These are phyloP conservation scores for Calephelis perditalis DNA, from an alignment of 2,888 invertebrate species.

Conservation along the genomic window DNA sequence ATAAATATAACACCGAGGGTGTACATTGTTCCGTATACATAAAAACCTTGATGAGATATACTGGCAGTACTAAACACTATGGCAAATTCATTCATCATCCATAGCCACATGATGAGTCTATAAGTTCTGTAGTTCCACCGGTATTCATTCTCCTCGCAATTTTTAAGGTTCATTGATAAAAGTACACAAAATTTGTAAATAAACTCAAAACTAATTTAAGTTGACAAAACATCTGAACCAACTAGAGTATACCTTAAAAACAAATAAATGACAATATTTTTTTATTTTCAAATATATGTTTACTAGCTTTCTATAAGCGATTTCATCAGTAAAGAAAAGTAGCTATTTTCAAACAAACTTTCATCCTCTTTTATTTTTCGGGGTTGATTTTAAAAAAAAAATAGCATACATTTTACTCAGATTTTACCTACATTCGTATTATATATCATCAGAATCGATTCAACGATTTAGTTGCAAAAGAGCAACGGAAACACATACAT, in stretches of 20 bases:
- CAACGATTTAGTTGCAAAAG: no score
- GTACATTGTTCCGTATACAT: constrained; percentile 42
- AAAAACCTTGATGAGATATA: constrained; percentile 53
- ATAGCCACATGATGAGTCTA: constrained; percentile 51
- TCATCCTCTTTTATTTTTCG: no score
- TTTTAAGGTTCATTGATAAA: constrained; percentile 19
- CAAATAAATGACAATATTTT: no score
- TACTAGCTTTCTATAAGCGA: no score
- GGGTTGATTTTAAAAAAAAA: no score
- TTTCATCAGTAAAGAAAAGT: no score
- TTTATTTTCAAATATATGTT: neutral
- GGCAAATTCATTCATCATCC: constrained; percentile 60
- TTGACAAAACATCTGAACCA: neutral
- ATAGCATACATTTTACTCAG: no score
- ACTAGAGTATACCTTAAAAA: neutral
- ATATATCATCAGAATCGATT: no score
- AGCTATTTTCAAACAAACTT: no score
- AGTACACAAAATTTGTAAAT: neutral
- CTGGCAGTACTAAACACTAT: constrained; percentile 44
- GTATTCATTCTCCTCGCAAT: constrained; percentile 36
- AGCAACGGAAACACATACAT: no score
- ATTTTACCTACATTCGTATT: no score
- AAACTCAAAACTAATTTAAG: neutral
- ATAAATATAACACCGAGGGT: constrained; percentile 46
- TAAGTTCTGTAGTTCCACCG: constrained; percentile 55